Conservation (phyloP, 2,797 vertebrate species). For the Chrysocyon brachyurus region DNA sequence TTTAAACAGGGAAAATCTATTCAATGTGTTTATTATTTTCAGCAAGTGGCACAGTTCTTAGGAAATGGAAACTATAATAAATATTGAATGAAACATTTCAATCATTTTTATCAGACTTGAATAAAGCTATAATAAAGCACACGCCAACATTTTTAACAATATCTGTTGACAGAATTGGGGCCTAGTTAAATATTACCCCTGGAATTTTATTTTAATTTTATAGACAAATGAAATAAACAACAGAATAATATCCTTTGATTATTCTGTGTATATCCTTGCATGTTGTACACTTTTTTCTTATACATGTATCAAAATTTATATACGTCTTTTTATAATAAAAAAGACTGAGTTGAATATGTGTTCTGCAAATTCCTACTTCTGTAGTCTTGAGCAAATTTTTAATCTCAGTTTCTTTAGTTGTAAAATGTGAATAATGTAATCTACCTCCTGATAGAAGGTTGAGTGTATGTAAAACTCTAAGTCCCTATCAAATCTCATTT, state of each 20-base stretch:
- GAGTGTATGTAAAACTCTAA: not conserved
- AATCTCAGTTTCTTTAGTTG: not conserved
- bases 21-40: slow-evolving; percentile 19
- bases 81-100: slow-evolving; percentile 17
- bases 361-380: not conserved
- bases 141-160: slow-evolving; percentile 18
- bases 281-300: not conserved
- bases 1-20: slow-evolving; percentile 22
- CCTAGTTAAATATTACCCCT: not conserved
- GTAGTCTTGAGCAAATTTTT: not conserved
- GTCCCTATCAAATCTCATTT: not conserved
- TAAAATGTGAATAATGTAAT: slow-evolving; percentile 21
- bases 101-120: slow-evolving; percentile 28
- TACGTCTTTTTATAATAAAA: not conserved
- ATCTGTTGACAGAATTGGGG: not conserved
- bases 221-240: slow-evolving; percentile 42
- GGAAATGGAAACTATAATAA: not conserved
- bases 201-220: slow-evolving; percentile 43
- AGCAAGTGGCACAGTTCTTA: not conserved
- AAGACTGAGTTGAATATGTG: not conserved
- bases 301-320: not conserved
- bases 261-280: not conserved
- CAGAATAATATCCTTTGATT: not conserved
- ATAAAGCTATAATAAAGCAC: not conserved
- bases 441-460: not conserved